Evolutionary conservation across 2,888 invertebrate species (phyloP), one percentile per base, ranked within the genome.

Genomic region (Abrostola triplasia): DNA sequence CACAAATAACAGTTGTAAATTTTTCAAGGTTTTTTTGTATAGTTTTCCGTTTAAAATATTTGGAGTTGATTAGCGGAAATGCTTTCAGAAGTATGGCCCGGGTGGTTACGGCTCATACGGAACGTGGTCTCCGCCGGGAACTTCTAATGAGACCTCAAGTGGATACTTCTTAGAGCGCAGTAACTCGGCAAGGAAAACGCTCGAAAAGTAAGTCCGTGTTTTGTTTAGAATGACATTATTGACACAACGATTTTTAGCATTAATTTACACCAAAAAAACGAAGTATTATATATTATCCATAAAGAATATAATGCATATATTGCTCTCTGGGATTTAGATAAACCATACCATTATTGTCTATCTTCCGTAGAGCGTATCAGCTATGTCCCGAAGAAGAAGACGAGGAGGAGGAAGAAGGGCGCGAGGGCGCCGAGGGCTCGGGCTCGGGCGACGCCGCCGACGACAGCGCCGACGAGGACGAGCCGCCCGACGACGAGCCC

Each of bases 91-190:
- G 91, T 95, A 94, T 72, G 95, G 95, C 44, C 95, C 95, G 9
- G 95, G 95, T 41, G 93, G 95, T 83, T 98, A 98, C 89, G 92
- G 92, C 6, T 96, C 97, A 59, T 98, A 98, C 89, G 98, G 96
- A 84, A 98, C 98, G 70, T 99, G 98, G 98, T 99, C 99, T 85
- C 98, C 98, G 7, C 98, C 98, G 13, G 97, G 98, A 35, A 98
- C 98, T 81, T 98, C 98, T 61, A 99, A 99, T 91, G 99, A 99
- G 88, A 98, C 97, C 24, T 98, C 98, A 41, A 99, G 98, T 88
- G 98, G 99, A 58, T 99, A 98, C 90, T 98, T 98, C 95, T 92
- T 99, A 76, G 99, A 99, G 88, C 96, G 99, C 74, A 99, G 99
- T 74, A 98, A 98, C 87, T 99, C 98, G 75, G 99, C 99, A 0